A percentile compares a stretch with the other conserved stretches of the same genome.
These are phyloP conservation scores for Deroplatys truncata DNA, from an alignment of 2,888 invertebrate species.

Conservation along the genomic window DNA sequence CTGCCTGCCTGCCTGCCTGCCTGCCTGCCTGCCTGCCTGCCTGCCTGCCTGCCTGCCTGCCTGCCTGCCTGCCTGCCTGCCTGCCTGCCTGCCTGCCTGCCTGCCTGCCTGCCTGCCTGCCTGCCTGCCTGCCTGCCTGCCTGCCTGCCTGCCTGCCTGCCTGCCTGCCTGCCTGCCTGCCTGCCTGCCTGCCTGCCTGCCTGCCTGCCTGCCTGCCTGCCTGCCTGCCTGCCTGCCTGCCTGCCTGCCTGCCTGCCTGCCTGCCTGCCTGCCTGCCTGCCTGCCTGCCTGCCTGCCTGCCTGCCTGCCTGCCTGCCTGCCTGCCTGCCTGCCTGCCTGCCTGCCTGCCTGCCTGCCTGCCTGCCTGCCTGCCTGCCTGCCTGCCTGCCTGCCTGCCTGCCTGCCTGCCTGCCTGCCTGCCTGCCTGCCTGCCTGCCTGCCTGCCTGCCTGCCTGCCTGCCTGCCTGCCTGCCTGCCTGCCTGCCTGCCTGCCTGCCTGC, in stretches of 20 bases:
- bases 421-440: neutral
- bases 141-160: neutral
- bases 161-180: neutral
- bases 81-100: no score
- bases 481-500: neutral
- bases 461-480: neutral
- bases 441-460: neutral
- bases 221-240: neutral
- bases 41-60: no score
- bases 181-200: neutral
- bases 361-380: neutral
- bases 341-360: neutral
- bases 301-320: neutral
- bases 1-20: no score
- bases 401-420: neutral
- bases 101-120: slow-evolving; percentile 9
- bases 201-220: neutral
- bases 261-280: neutral
- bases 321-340: neutral
- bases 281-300: neutral
- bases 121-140: neutral
- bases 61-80: no score
- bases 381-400: neutral
- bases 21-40: no score
- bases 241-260: neutral